Base-by-base conservation (phyloP, 2,888 invertebrate genomes). In the Ophion obscuratus region DNA sequence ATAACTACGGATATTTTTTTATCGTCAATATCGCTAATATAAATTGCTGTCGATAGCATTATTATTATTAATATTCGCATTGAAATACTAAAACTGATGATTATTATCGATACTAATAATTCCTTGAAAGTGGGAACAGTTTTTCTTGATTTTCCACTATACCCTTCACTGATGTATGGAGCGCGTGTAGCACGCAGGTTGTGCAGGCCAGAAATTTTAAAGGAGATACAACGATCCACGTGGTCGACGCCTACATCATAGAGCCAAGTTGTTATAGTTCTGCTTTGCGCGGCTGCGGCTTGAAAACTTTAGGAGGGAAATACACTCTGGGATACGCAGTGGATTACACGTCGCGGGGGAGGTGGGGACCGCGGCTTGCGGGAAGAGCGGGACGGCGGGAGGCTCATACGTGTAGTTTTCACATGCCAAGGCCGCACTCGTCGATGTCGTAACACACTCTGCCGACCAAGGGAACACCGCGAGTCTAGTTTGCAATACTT, bases 131-230 rank as follows among this genome's bases (percentile, higher is more conserved):
- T 7, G 5, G 9, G 9, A 9, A 40, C 9, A 1, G 9, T 53
- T 14, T 24, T 44, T 74, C 10, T 53, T 44, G 4, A 40, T 59
- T 27, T 20, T 14, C 17, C 36, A 17, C 31, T 9, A 5, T 36
- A 36, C 9, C 62, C 14, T 66, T 20, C 40, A 7, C 27, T 20
- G 24, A 64, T 10, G 20, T 75, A 36, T 53, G 1, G 7, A 36
- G 31, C 7, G n/a, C 36, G 14, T 57, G 36, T 67, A 36, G 59
- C 36, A 17, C 17, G 75, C 70, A 67, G 62, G 67, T 87, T 86
- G 87, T 88, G 85, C 77, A 85, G 87, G 87, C 71, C 85, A 73
- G 77, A 81, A 77, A 79, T 67, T 53, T 88, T 88, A 88, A 88
- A 87, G 88, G 85, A 85, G 88, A 88, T 88, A 83, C 76, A 66